phyloP scores from a whole-genome alignment of 2,113 vertebrate species.

The Myrmecophaga tridactyla region DNA sequence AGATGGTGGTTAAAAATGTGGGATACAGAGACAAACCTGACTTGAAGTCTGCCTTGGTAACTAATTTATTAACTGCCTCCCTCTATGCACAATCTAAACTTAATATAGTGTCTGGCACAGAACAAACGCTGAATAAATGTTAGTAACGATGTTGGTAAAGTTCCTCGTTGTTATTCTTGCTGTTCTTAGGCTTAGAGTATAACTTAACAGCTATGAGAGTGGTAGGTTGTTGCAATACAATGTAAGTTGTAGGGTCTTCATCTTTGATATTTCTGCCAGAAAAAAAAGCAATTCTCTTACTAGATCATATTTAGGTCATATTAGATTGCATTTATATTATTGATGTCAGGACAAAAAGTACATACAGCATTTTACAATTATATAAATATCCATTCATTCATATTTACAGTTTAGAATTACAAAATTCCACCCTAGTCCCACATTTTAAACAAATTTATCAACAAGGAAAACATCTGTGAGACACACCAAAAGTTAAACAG shows the following conservation, averaged over 20 bases:
- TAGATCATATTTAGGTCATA: neutral
- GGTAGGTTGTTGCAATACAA: neutral
- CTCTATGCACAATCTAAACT: neutral
- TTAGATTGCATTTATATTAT: slow-evolving; percentile 1
- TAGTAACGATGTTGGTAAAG: neutral
- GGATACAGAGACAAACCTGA: neutral
- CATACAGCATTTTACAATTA: neutral
- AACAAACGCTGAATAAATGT: neutral
- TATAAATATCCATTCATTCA: neutral
- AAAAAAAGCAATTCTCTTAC: neutral
- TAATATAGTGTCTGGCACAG: neutral
- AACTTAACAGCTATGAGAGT: neutral
- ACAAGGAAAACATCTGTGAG: neutral
- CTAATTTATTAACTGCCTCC: neutral
- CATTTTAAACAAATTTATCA: slow-evolving; percentile 1
- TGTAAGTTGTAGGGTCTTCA: neutral
- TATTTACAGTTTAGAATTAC: neutral
- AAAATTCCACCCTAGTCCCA: slow-evolving; percentile 28
- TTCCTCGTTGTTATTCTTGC: neutral
- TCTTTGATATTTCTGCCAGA: neutral
- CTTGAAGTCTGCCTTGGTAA: neutral
- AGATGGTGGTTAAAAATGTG: neutral
- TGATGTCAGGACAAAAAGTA: neutral
- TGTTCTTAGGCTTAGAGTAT: neutral
- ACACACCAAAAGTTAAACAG: neutral